A percentile compares a stretch with the other conserved stretches of the same genome.
Evolutionary conservation across 64 coral and sea anemone species (phyloP).

Genomic region (Stylophora pistillata): DNA sequence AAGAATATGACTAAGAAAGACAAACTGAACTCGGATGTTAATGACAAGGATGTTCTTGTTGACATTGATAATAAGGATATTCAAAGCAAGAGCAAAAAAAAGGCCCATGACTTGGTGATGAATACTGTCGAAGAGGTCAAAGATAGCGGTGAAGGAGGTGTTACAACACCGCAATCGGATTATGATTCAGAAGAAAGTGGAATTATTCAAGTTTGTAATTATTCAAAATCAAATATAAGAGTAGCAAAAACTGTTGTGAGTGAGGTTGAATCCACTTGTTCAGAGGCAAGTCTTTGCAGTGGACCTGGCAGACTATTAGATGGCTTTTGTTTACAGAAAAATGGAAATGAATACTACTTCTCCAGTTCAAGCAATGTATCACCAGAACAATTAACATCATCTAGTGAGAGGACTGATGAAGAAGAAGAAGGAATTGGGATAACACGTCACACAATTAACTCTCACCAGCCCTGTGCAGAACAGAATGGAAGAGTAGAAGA

Average conservation of each 20-base stretch:
- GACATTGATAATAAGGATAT: not conserved
- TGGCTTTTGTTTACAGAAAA: slow-evolving; percentile 31
- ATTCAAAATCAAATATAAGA: slow-evolving; percentile 21
- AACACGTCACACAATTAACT: not conserved
- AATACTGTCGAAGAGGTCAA: not conserved
- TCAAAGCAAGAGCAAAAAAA: not conserved
- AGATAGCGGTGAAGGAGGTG: not conserved
- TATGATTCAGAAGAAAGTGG: slow-evolving; percentile 21
- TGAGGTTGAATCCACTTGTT: slow-evolving; percentile 56
- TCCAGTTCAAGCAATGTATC: slow-evolving; percentile 17
- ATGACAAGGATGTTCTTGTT: not conserved
- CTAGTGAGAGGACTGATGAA: not conserved
- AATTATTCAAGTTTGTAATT: not conserved
- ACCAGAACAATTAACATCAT: not conserved
- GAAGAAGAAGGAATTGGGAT: not conserved
- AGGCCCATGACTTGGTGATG: not conserved
- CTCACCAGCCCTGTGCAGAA: not conserved
- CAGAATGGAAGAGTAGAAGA: not conserved
- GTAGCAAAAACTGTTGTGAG: not conserved
- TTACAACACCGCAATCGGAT: not conserved
- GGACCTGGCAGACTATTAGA: slow-evolving; percentile 38
- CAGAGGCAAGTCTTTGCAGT: slow-evolving; percentile 69
- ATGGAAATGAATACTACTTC: slow-evolving; percentile 70
- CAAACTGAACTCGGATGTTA: not conserved
- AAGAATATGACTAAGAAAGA: not conserved